Base-by-base conservation (phyloP, 1,140 invertebrate species). In the Papilio polytes region DNA sequence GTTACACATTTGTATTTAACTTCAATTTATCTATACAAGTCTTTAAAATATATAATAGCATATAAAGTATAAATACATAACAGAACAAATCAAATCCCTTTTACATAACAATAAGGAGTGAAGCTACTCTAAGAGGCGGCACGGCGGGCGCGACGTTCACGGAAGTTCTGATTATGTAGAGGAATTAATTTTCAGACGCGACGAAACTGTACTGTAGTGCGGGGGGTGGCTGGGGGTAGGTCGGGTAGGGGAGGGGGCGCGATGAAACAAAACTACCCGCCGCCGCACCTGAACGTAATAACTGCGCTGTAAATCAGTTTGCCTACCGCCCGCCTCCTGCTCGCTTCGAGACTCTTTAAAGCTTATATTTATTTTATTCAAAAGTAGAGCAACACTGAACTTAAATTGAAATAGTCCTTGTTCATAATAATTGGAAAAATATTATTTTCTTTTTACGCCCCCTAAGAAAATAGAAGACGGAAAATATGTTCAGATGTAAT, bases 101-200 rank as follows among this genome's bases (percentile, higher is more conserved):
- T 84, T 81, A 85, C 59, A 78, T 63, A 36, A 78, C 36, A 78
- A 78, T 78, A 83, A 81, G 84, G 80, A 90, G 90, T 91, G 86
- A 90, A 92, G 89, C 88, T 91, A 92, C 89, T 41, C 36, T 78
- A 76, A 76, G 59, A 70, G 78, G 85, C 59, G 80, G 83, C 85
- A 86, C 79, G 86, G 66, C 80, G 78, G 82, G 74, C 82, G 86
- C 86, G 83, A 82, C 84, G 86, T 83, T 89, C 83, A 89, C 91
- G 91, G 91, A 94, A 93, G 85, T 93, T 92, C 84, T 93, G 92
- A 94, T 94, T 94, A 94, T 91, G 92, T 94, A 93, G 90, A 92
- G 92, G 92, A 94, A 94, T 94, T 94, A 94, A 93, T 94, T 93
- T 93, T 89, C 90, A 91, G 92, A 85, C 92, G 91, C 93, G 93